Evolutionary conservation across 2,888 invertebrate species (phyloP).

Genomic region (Dryococelus australis): DNA sequence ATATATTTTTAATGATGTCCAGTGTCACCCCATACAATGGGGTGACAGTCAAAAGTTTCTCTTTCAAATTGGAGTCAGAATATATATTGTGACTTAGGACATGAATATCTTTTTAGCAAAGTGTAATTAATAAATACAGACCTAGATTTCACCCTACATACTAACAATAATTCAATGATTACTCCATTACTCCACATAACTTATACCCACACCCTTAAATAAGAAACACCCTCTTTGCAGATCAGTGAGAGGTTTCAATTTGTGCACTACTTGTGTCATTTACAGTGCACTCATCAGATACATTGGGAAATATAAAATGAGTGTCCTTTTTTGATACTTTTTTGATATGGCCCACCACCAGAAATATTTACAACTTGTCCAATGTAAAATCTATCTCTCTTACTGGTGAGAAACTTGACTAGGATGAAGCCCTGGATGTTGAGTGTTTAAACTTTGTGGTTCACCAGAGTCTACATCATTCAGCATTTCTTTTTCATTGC

Average conservation of each 20-base stretch:
- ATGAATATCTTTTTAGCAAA: no score
- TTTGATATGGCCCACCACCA: not conserved
- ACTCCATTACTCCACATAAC: conserved; percentile 1
- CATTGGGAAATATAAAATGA: not conserved
- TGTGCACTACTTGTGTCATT: not conserved
- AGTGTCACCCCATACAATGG: no score
- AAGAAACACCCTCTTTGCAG: not conserved
- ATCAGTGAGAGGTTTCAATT: not conserved
- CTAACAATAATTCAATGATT: no score
- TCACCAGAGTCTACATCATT: not conserved
- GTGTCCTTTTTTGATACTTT: not conserved
- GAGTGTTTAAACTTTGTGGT: no score
- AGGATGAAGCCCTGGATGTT: not conserved
- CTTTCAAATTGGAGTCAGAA: no score
- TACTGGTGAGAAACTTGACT: not conserved
- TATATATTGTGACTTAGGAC: no score
- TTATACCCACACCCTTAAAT: not conserved
- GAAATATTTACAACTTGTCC: not conserved
- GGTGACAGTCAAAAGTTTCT: no score
- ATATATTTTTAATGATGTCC: no score
- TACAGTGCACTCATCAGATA: not conserved
- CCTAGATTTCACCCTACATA: no score
- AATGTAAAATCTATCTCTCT: conserved; percentile 12
- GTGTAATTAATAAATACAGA: no score
- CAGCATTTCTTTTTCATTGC: not conserved